Evolutionary conservation across 2,888 invertebrate genomes (phyloP).

Genomic region (Mesoligia furuncula): DNA sequence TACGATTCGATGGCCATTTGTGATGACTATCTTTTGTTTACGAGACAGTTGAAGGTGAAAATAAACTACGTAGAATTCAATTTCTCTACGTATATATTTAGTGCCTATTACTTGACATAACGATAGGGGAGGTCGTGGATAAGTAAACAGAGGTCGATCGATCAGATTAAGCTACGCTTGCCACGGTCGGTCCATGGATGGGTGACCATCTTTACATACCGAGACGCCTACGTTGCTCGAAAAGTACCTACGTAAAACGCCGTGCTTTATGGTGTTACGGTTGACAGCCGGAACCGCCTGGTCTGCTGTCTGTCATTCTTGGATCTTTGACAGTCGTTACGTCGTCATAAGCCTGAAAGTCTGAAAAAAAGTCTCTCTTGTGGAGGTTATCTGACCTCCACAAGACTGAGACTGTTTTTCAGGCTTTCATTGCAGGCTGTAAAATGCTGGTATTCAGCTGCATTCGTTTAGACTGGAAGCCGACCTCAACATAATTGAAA

Average conservation of each 20-base stretch:
- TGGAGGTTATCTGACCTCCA: no score
- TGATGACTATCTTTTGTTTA: slow-evolving; percentile 12
- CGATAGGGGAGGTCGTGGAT: background rate
- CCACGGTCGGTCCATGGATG: background rate
- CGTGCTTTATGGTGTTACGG: no score
- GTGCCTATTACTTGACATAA: background rate
- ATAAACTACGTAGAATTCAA: background rate
- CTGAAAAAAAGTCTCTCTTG: background rate
- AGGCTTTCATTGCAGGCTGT: no score
- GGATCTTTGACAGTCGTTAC: background rate
- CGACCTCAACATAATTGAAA: background rate
- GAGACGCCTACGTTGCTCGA: background rate
- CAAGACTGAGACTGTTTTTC: no score
- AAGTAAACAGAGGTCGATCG: background rate
- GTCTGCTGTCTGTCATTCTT: background rate
- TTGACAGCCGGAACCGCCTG: background rate
- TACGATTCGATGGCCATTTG: background rate
- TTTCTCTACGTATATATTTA: background rate
- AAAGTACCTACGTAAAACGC: no score
- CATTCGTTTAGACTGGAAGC: background rate
- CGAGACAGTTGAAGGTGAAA: background rate
- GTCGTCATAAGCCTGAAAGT: background rate
- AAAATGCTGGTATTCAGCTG: background rate
- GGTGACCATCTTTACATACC: background rate
- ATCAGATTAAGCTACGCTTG: background rate